Evolutionary conservation across 2,797 vertebrate species (phyloP).

Genomic region (Gambusia yucatana): DNA sequence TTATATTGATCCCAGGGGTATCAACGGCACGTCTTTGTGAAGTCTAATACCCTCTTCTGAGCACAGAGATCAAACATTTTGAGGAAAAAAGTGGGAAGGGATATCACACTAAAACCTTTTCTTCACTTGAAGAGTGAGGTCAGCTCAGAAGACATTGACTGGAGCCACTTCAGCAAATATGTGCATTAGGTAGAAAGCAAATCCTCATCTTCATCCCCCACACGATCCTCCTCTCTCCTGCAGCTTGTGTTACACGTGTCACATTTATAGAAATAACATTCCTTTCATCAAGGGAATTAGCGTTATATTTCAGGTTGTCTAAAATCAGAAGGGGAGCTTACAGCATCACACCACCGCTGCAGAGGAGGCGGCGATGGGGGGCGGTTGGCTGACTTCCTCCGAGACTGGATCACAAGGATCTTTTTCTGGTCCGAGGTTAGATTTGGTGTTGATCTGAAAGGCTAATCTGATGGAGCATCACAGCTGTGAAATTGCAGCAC

Average conservation of each 20-base stretch:
- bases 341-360: slow-evolving; percentile 59
- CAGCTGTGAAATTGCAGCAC: slow-evolving; percentile 71
- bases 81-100: slow-evolving; percentile 44
- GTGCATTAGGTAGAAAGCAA: slow-evolving; percentile 63
- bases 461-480: slow-evolving; percentile 79
- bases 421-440: slow-evolving; percentile 71
- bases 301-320: slow-evolving; percentile 81
- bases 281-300: slow-evolving; percentile 75
- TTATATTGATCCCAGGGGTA: slow-evolving; percentile 75
- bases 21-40: slow-evolving; percentile 63
- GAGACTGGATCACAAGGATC: slow-evolving; percentile 65
- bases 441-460: slow-evolving; percentile 78
- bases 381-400: slow-evolving; percentile 53
- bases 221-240: slow-evolving; percentile 39
- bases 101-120: slow-evolving; percentile 50
- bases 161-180: slow-evolving; percentile 60
- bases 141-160: slow-evolving; percentile 51
- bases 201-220: slow-evolving; percentile 57
- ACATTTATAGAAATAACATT: slow-evolving; percentile 79
- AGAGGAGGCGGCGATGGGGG: slow-evolving; percentile 47
- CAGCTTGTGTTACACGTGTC: slow-evolving; percentile 76
- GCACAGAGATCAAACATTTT: slow-evolving; percentile 66
- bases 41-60: slow-evolving; percentile 71
- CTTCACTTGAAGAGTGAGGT: slow-evolving; percentile 40
- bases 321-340: slow-evolving; percentile 77